A percentile compares a stretch with the other conserved stretches of the same genome.
These are phyloP conservation scores for Plectrocnemia conspersa DNA, from an alignment of 1,140 invertebrate species.

Conservation along the genomic window DNA sequence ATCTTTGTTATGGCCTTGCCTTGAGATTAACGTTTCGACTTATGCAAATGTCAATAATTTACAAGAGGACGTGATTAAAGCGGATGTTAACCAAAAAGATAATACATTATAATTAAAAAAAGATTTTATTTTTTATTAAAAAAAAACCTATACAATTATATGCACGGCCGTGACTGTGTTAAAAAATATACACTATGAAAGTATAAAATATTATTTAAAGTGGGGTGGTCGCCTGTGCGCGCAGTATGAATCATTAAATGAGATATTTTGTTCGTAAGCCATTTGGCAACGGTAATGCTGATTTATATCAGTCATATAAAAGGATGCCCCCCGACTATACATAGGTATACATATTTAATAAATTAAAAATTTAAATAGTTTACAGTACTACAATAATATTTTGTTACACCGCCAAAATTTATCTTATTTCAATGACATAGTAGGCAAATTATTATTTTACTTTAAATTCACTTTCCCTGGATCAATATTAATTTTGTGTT, in stretches of 20 bases:
- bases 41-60: neutral
- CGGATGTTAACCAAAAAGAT: neutral
- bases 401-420: no score
- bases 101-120: neutral
- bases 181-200: no score
- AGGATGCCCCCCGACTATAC: neutral
- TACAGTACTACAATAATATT: no score
- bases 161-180: no score
- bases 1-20: neutral
- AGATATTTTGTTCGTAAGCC: conserved; percentile 30
- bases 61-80: neutral
- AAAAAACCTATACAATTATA: neutral
- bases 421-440: no score
- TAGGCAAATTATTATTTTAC: no score
- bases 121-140: neutral
- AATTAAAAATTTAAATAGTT: no score
- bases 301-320: conserved; percentile 25
- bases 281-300: conserved; percentile 33
- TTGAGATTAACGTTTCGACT: neutral
- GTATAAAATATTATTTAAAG: no score
- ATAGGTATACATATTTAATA: no score
- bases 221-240: no score
- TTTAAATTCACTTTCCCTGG: no score
- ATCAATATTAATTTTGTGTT: no score
- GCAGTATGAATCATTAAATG: conserved; percentile 20